Base-by-base conservation (phyloP, 2,888 invertebrate species). In the Emmelina monodactyla region DNA sequence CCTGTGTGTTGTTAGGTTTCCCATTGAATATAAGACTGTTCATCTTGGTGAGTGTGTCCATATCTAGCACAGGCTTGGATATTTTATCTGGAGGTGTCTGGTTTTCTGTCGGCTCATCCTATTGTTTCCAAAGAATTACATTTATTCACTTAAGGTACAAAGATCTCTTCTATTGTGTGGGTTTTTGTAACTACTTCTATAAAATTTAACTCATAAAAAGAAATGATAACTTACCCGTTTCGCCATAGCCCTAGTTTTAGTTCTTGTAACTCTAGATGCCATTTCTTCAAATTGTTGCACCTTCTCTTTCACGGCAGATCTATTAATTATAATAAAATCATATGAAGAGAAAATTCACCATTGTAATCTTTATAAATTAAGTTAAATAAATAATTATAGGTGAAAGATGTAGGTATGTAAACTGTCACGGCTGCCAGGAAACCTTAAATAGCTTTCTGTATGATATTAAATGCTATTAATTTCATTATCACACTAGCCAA, bases 211-310 rank as follows among this genome's bases (percentile, higher is more conserved):
- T 19, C 19, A 9, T 19, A 6, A 19, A 6, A 19, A 19, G 19
- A 6, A 19, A n/a, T 28, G 5, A n/a, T 28, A 14, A 6, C 19
- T 28, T 53, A 70, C 72, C 60, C 70, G 66, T 33, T 76, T 81
- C n/a, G 76, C 75, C 69, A 82, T 69, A 0, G 84, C 84, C 16
- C 83, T 62, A 2, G 83, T 83, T 46, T 84, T 84, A 0, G 83
- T 84, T 37, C 84, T 60, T 0, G 84, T 85, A 0, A 80, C 58
- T 43, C 84, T 59, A 1, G 73, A 61, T 1, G 76, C 80, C 44
- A 79, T 57, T 42, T 83, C 82, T 44, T 85, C 84, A 35, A 84
- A 85, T 16, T 84, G 82, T 39, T 84, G 83, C 0, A 85, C 84
- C 43, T 82, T 81, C 32, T 82, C 83, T 47, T 83, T 84, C 2